Percentiles rank a stretch among this genome's conserved stretches.
Evolutionary conservation across 2,888 invertebrate species (phyloP).

Genomic region (Alloplasta piceator): DNA sequence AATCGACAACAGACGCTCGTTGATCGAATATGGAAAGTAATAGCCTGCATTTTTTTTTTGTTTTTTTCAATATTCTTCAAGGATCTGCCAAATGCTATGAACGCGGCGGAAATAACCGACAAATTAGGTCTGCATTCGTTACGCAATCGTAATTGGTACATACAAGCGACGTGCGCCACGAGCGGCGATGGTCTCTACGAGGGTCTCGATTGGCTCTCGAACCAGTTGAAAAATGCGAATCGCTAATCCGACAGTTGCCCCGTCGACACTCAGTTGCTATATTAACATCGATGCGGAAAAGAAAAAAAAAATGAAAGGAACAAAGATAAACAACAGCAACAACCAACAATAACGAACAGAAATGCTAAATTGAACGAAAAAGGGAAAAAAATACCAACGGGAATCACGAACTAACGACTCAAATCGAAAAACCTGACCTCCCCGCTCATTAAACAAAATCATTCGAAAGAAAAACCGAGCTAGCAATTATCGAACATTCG

Average conservation of each 20-base stretch:
- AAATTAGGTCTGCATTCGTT: slow-evolving; percentile 99
- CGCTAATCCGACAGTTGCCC: slow-evolving; percentile 87
- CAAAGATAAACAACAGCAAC: slow-evolving; percentile 60
- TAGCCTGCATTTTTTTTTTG: not conserved
- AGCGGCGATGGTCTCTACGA: slow-evolving; percentile 99
- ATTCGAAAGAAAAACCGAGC: slow-evolving; percentile 28
- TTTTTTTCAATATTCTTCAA: slow-evolving; percentile 83
- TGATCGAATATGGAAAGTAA: no score
- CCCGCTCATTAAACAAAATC: slow-evolving; percentile 46
- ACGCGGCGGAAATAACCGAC: slow-evolving; percentile 99
- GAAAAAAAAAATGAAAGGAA: slow-evolving; percentile 69
- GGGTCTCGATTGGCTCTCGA: slow-evolving; percentile 99
- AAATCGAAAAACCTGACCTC: slow-evolving; percentile 53
- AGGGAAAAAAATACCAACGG: slow-evolving; percentile 41
- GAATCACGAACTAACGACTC: slow-evolving; percentile 71
- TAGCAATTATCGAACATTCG: slow-evolving; percentile 48
- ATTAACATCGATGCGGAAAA: slow-evolving; percentile 75
- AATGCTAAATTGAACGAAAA: slow-evolving; percentile 53
- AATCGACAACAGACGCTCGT: no score
- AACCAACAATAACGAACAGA: slow-evolving; percentile 37
- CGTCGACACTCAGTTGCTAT: slow-evolving; percentile 76
- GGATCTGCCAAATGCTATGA: slow-evolving; percentile 99
- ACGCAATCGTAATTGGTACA: slow-evolving; percentile 99
- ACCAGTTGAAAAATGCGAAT: slow-evolving; percentile 99
- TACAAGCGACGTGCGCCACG: slow-evolving; percentile 99